Percentiles rank a stretch among this genome's conserved stretches.
Conservation (phyloP, 2,888 invertebrate genomes). For the Sesia apiformis region DNA sequence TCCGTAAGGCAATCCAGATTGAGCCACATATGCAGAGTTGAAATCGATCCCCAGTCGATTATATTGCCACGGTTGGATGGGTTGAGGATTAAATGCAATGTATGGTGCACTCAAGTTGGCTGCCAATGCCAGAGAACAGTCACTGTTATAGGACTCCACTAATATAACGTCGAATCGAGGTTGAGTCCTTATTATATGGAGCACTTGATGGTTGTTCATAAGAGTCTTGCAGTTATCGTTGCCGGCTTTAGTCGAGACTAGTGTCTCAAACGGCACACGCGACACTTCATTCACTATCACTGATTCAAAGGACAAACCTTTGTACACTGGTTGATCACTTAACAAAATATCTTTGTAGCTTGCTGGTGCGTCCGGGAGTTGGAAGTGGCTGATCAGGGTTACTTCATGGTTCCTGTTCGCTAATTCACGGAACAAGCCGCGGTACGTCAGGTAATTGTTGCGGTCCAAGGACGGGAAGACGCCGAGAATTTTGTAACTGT, state of each 20-base stretch:
- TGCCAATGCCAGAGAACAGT: conserved; percentile 81
- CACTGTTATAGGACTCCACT: conserved; percentile 82
- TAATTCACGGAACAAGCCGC: conserved; percentile 62
- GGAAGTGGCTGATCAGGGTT: conserved; percentile 69
- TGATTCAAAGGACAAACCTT: conserved; percentile 62
- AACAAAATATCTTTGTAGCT: conserved; percentile 73
- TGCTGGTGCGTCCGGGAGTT: conserved; percentile 52
- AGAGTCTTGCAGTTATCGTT: conserved; percentile 66
- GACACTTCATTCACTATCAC: conserved; percentile 62
- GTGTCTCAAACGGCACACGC: conserved; percentile 62
- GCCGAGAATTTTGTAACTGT: conserved; percentile 66
- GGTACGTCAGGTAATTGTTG: conserved; percentile 68
- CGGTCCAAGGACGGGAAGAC: conserved; percentile 69
- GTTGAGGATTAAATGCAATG: conserved; percentile 73
- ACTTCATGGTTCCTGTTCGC: conserved; percentile 69
- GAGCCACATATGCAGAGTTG: conserved; percentile 67
- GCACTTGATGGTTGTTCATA: conserved; percentile 66
- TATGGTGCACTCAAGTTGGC: conserved; percentile 79
- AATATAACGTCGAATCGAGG: conserved; percentile 80
- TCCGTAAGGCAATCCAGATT: conserved; percentile 55
- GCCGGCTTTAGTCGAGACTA: conserved; percentile 61
- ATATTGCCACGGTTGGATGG: conserved; percentile 71
- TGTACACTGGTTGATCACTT: conserved; percentile 48
- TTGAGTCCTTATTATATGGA: conserved; percentile 63
- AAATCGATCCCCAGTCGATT: conserved; percentile 64